phyloP scores from a whole-genome alignment of 2,797 vertebrate species.

The Pseudomugil gertrudae region DNA sequence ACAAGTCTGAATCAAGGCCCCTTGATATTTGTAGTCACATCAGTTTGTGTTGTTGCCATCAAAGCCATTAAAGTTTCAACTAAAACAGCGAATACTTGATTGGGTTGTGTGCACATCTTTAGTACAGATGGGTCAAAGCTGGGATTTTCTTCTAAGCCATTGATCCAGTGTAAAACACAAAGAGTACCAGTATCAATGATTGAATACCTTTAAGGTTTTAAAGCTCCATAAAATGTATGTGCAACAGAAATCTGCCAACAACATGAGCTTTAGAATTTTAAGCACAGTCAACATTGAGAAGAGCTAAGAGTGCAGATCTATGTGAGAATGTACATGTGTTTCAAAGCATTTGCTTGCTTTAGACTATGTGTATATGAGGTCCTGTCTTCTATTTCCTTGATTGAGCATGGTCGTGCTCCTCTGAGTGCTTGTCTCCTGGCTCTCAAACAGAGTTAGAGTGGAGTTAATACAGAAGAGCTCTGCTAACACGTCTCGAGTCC shows the following conservation, averaged over 20 bases:
- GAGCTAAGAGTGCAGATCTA: conserved; percentile 11
- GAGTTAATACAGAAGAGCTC: conserved; percentile 57
- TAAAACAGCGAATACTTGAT: too few species aligned
- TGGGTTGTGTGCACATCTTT: too few species aligned
- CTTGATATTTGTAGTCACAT: too few species aligned
- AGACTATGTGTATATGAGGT: conserved; percentile 44
- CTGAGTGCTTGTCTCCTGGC: conserved; percentile 50
- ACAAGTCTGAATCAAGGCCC: too few species aligned
- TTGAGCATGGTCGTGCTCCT: conserved; percentile 42
- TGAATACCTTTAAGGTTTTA: too few species aligned
- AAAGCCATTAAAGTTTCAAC: too few species aligned
- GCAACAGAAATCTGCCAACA: too few species aligned
- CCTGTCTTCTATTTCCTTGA: conserved; percentile 54
- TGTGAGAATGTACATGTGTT: neutral
- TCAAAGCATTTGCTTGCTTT: conserved; percentile 26
- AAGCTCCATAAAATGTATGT: conserved; percentile 23
- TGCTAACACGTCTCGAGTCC: conserved; percentile 56
- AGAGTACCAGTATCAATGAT: too few species aligned
- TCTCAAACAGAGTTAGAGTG: conserved; percentile 58
- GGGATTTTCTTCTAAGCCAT: too few species aligned
- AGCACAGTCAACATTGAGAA: conserved; percentile 38
- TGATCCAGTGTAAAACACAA: too few species aligned
- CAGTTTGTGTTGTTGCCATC: too few species aligned
- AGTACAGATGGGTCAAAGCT: too few species aligned
- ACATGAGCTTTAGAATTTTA: conserved; percentile 34